These are phyloP conservation scores for Festucalex cinctus DNA, from an alignment of 2,113 vertebrate species.

Conservation along the genomic window DNA sequence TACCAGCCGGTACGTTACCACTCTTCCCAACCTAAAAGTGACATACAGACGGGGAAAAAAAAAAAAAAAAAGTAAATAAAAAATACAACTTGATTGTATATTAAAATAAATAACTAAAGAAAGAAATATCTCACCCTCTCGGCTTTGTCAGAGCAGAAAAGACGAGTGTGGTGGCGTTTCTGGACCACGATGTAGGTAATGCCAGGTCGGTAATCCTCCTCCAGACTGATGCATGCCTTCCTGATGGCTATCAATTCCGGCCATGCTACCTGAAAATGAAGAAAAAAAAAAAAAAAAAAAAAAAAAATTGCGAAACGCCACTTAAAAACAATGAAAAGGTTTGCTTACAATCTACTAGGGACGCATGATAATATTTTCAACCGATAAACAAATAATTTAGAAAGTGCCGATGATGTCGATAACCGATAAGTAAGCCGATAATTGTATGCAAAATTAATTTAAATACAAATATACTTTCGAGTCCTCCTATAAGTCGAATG, in stretches of 20 bases:
- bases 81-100: background rate
- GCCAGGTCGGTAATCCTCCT: conserved; percentile 96
- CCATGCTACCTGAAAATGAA: conserved; percentile 85
- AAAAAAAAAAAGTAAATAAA: background rate
- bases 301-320: too few relatives aligned
- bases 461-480: too few relatives aligned
- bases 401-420: too few relatives aligned
- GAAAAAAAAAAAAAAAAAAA: background rate
- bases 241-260: conserved; percentile 97
- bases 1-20: conserved; percentile 97
- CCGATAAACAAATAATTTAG: too few relatives aligned
- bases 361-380: too few relatives aligned
- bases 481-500: too few relatives aligned
- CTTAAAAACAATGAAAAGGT: background rate
- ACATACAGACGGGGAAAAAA: too few relatives aligned
- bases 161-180: conserved; percentile 96
- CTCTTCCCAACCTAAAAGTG: conserved; percentile 90
- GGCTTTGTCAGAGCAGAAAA: conserved; percentile 97
- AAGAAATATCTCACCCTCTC: conserved; percentile 80
- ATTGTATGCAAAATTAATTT: too few relatives aligned
- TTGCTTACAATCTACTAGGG: background rate
- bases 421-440: too few relatives aligned
- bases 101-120: background rate
- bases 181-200: conserved; percentile 99
- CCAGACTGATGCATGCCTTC: conserved; percentile 97